Evolutionary conservation across 1,140 invertebrate species (phyloP).

Genomic region (Popillia japonica): DNA sequence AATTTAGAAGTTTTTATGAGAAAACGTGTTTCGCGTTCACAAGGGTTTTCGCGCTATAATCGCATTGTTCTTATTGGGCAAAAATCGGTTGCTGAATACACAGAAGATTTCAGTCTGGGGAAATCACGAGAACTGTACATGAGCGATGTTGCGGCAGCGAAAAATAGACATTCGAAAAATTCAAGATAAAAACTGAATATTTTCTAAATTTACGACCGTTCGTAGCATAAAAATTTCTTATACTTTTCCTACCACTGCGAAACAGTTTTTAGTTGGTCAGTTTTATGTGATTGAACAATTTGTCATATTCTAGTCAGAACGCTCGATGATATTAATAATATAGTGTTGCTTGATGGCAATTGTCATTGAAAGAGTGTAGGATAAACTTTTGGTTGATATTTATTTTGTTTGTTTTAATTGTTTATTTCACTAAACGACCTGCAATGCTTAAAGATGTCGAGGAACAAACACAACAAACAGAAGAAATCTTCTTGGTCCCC

Average conservation of each 20-base stretch:
- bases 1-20: constrained; percentile 31
- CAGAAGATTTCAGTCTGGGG: constrained; percentile 17
- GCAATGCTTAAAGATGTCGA: too few relatives aligned
- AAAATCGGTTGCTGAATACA: constrained; percentile 28
- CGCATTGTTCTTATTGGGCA: constrained; percentile 24
- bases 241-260: background rate
- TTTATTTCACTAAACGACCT: too few relatives aligned
- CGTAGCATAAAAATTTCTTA: background rate
- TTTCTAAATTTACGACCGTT: background rate
- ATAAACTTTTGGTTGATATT: too few relatives aligned
- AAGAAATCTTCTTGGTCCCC: too few relatives aligned
- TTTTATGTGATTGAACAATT: too few relatives aligned
- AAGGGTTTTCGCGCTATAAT: constrained; percentile 12
- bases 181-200: background rate
- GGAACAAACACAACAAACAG: too few relatives aligned
- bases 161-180: constrained; percentile 18
- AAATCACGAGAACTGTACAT: constrained; percentile 30
- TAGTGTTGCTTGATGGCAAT: too few relatives aligned
- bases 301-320: too few relatives aligned
- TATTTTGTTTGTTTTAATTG: too few relatives aligned
- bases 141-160: constrained; percentile 9
- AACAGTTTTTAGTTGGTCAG: too few relatives aligned
- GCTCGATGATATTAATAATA: too few relatives aligned
- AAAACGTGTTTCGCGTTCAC: constrained; percentile 7
- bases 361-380: too few relatives aligned